Evolutionary conservation across 2,888 invertebrate species (phyloP), one percentile per base, ranked within the genome.

Genomic region (Pimpla rufipes): DNA sequence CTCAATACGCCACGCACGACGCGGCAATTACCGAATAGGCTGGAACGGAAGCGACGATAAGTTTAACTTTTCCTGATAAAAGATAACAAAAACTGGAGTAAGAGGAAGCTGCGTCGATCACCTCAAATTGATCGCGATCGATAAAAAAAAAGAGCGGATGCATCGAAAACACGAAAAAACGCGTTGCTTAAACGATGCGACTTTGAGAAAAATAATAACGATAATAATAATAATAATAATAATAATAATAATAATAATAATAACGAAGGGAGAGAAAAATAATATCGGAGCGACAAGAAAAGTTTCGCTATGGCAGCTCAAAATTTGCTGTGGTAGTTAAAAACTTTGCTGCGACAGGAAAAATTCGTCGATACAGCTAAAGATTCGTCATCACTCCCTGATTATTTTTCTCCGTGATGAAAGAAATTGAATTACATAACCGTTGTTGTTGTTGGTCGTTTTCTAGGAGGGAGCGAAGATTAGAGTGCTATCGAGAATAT

Each of bases 401-500:
- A n/a, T n/a, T n/a, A n/a, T n/a, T n/a, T n/a, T n/a, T n/a, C n/a
- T n/a, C n/a, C n/a, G n/a, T n/a, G n/a, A n/a, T 18, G 18, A 18
- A 16, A 18, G 7, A 11, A 37, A 62, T 62, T 10, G 3, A 18
- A 62, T 57, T 37, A 11, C 55, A n/a, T 40, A 57, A 66, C 5
- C 13, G 13, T 6, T 66, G 13, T 10, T 13, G 62, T 76, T 18
- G 4, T 68, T 23, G 18, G 82, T 70, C 16, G 3, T 40, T 35
- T 87, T 92, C 16, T 86, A 95, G 95, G 95, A 95, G 92, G 95
- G 95, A 79, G 95, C 95, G 88, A 92, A 94, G 83, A 95, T 97
- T 67, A 94, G 93, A 68, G 95, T 97, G 76, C 93, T 96, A 55
- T 95, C 95, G 86, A 95, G 95, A 93, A 94, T 97, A 87, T 96